Base-by-base conservation (phyloP, 1,140 invertebrate species). In the Cyclina sinensis region DNA sequence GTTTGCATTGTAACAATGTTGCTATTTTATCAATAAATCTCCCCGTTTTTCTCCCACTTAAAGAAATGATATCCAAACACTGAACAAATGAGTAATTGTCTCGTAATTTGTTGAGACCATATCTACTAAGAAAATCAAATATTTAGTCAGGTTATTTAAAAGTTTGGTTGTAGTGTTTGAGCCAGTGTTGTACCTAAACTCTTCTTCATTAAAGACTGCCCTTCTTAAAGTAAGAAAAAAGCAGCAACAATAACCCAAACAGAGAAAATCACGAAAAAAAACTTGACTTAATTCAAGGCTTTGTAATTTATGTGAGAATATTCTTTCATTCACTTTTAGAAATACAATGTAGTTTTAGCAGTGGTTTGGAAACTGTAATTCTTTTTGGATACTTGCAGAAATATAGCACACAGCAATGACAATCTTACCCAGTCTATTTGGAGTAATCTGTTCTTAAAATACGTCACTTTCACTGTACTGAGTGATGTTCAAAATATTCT, bases 11-110 rank as follows among this genome's bases (percentile, higher is more conserved):
- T 79, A 32, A 27, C 24, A 79, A 54, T 30, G 48, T 54, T 79
- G 62, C n/a, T 37, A 82, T 68, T 65, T 68, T 82, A 65, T 82
- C 80, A 21, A 27, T 68, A 11, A 82, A 82, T 68, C 80, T 43
- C 16, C 21, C 37, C 21, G 57, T 16, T 57, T 82, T 48, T 14
- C n/a, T 46, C 37, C 1, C 2, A 27, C 80, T 65, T 11, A 0
- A 11, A 11, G 24, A 82, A 82, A 48, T 65, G 35, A 43, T 68
- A 68, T 46, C 9, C 43, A 82, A 68, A 82, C 62, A 82, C 39
- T 24, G 46, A 27, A 48, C 39, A 51, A 51, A 82, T 82, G 80
- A 82, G 57, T 82, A 82, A 82, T 48, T 82, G 80, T 82, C 59
- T 82, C 4, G 21, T 43, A 48, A 65, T 82, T 65, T 37, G 21